Conservation (phyloP, 2,113 vertebrate genomes). For the Strix aluco region DNA sequence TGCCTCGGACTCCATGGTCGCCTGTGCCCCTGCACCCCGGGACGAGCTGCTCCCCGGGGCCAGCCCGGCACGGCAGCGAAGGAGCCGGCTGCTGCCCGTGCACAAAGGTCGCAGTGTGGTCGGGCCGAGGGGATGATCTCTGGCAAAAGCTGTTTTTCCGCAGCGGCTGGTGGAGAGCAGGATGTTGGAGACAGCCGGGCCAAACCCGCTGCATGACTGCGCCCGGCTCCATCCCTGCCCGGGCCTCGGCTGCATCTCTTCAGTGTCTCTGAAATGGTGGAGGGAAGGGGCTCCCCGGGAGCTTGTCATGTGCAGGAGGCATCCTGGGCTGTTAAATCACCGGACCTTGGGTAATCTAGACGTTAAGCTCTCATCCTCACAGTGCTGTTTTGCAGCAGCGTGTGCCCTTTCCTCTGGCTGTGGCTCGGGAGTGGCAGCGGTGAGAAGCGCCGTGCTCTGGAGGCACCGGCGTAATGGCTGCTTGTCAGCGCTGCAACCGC, state of each 20-base stretch:
- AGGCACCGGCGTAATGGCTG: background rate
- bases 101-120: constrained; percentile 23
- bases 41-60: background rate
- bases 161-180: background rate
- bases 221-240: fast-evolving
- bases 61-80: background rate
- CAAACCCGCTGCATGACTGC: background rate
- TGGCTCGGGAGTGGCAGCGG: background rate
- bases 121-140: background rate
- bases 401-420: background rate
- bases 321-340: fast-evolving
- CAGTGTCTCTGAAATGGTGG: background rate
- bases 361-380: background rate
- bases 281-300: background rate
- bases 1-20: background rate
- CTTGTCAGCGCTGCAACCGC: background rate
- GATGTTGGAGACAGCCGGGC: background rate
- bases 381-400: background rate
- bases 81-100: background rate
- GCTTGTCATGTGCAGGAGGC: background rate
- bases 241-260: background rate
- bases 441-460: background rate
- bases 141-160: background rate
- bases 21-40: background rate
- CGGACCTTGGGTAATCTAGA: fast-evolving